Conservation (phyloP, 2,797 vertebrate species). For the Lophotriccus pileatus region DNA sequence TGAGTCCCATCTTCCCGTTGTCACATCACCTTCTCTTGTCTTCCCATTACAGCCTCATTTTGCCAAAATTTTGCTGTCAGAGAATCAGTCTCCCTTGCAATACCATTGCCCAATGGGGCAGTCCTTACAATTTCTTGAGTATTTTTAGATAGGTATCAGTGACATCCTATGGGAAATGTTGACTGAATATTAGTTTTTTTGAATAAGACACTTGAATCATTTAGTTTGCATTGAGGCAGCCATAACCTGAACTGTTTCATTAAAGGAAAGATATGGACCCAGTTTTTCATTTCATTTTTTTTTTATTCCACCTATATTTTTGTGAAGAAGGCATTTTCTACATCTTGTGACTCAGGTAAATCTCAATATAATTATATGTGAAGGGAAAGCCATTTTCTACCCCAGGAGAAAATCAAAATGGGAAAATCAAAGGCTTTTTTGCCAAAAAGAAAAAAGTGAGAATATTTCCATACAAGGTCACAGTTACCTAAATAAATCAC, state of each 20-base stretch:
- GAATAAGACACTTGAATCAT: background rate
- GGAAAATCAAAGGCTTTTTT: background rate
- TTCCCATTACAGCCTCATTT: background rate
- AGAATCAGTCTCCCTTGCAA: background rate
- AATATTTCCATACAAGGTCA: conserved; percentile 54
- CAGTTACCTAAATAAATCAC: conserved; percentile 66
- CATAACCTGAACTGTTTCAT: background rate
- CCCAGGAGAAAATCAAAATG: background rate
- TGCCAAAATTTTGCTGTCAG: background rate
- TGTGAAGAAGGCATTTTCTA: background rate
- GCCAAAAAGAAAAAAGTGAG: conserved; percentile 14
- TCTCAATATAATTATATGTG: conserved; percentile 6
- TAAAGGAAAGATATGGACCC: background rate
- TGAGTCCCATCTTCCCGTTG: background rate
- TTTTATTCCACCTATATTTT: background rate
- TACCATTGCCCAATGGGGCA: background rate
- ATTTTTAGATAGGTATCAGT: background rate
- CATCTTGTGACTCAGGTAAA: background rate
- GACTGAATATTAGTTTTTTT: background rate
- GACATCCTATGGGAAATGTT: background rate
- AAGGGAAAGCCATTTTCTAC: background rate
- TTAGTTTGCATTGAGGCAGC: background rate
- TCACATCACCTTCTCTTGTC: background rate
- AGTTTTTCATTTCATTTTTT: background rate
- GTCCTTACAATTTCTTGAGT: background rate